Evolutionary conservation across 2,797 vertebrate species (phyloP).

Genomic region (Scolopax bukidnonensis): DNA sequence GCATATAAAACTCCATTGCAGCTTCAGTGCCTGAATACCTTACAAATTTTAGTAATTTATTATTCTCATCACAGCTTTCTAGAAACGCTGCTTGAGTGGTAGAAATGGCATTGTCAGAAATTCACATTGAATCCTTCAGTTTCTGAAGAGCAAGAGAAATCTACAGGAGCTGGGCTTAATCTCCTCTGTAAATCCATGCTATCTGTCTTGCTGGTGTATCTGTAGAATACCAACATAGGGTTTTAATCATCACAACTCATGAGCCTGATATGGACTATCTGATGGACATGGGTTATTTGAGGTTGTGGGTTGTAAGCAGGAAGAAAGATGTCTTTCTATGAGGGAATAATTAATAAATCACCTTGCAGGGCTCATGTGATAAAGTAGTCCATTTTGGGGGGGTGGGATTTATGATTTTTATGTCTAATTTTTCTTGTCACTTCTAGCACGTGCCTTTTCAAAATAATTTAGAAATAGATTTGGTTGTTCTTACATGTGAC

Average conservation of each 20-base stretch:
- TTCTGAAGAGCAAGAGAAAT: background rate
- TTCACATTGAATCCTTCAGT: background rate
- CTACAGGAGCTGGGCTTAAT: background rate
- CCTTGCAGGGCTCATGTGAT: background rate
- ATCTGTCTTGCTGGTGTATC: background rate
- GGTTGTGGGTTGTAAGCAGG: background rate
- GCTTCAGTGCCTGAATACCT: background rate
- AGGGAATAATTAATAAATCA: background rate
- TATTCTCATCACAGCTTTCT: background rate
- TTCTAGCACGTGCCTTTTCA: background rate
- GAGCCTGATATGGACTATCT: background rate
- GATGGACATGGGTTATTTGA: background rate
- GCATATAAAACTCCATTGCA: background rate
- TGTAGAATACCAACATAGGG: background rate
- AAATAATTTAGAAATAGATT: background rate
- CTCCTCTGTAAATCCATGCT: background rate
- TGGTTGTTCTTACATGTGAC: background rate
- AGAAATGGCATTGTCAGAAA: background rate
- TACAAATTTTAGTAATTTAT: background rate
- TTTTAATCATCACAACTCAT: background rate
- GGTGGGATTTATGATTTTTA: background rate
- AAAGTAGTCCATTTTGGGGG: background rate
- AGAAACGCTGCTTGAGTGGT: background rate
- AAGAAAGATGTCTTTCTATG: background rate
- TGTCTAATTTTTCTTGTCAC: background rate